phyloP scores from a whole-genome alignment of 30 jellyfish, hydroid and myxozoan species.

The Clytia hemisphaerica region DNA sequence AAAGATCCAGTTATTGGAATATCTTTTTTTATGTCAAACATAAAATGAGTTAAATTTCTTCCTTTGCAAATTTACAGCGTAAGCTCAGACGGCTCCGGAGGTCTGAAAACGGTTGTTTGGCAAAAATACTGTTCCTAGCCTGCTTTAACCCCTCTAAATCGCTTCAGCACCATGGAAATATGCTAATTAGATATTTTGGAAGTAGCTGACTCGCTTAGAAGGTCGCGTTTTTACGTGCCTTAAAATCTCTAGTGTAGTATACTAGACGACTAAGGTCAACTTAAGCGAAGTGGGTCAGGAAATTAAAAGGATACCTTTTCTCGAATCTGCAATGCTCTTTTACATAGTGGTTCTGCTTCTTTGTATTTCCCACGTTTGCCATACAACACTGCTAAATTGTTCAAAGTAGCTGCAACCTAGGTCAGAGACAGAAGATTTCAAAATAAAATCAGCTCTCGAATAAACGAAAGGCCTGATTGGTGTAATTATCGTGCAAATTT shows the following conservation, averaged over 20 bases:
- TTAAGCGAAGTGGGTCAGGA: no score
- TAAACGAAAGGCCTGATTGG: no score
- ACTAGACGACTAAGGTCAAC: neutral
- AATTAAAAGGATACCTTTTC: conserved; percentile 70
- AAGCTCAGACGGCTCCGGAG: neutral
- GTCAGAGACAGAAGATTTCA: no score
- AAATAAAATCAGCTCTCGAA: no score
- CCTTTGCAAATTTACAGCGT: neutral
- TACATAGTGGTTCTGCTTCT: conserved; percentile 97
- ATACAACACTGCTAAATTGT: conserved; percentile 89
- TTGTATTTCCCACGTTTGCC: conserved; percentile 94
- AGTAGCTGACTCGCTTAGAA: neutral
- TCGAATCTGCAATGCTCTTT: conserved; percentile 85
- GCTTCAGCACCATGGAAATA: no score
- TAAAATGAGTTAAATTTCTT: neutral
- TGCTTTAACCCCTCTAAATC: no score
- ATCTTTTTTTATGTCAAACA: no score
- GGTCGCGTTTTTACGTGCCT: neutral
- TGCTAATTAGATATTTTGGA: no score
- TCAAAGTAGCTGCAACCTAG: conserved; percentile 99
- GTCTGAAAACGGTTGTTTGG: no score
- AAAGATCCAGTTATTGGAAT: no score
- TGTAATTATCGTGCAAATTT: no score
- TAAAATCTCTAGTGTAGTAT: neutral
- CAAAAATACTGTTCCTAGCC: no score